Base-by-base conservation (phyloP, 2,113 vertebrate genomes). In the Herpailurus yagouaroundi region DNA sequence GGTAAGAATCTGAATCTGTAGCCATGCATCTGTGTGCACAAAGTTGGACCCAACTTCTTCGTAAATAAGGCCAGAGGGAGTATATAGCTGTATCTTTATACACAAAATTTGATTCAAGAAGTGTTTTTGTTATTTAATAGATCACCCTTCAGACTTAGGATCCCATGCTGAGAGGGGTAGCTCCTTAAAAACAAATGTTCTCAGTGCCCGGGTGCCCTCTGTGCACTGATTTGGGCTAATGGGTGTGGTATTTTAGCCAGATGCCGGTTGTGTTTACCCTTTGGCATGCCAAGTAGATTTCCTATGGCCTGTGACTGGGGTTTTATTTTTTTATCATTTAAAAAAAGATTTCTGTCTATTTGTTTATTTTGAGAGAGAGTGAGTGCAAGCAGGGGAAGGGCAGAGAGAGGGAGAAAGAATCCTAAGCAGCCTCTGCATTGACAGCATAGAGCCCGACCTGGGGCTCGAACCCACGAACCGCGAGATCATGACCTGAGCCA, bases 41-140 rank as follows among this genome's bases (percentile, higher is more conserved):
- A 60, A 38, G 80, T 29, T 82, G 23, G 29, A 52, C 29, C 16
- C 48, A 79, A 23, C 76, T 79, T 79, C 76, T 33, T 18, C 11
- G 10, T 52, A 79, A 79, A 13, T 21, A 52, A 52, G 48, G 4
- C 48, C 48, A 52, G 48, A 52, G 31, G 48, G 52, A 50, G 29
- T 50, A 33, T 79, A 50, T 19, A 33, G 76, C 29, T 5, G 11
- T 89, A 36, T 86, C 86, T 87, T 18, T 93, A 38, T 25, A 11
- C 19, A 33, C 41, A 94, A 55, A 66, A 13, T 57, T 87, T 96
- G 82, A 82, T 29, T 57, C n/a, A 52, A 21, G 60, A 80, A 88
- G 66, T 77, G 29, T 63, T 73, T 41, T 79, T 95, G 45, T 63
- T 15, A 36, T 55, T 94, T 84, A 86, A 7, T 66, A 5, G 38